These are phyloP conservation scores for Lycopodina hypogea DNA, from an alignment of 37 sponge, comb jelly and placozoan genomes.

Conservation along the genomic window DNA sequence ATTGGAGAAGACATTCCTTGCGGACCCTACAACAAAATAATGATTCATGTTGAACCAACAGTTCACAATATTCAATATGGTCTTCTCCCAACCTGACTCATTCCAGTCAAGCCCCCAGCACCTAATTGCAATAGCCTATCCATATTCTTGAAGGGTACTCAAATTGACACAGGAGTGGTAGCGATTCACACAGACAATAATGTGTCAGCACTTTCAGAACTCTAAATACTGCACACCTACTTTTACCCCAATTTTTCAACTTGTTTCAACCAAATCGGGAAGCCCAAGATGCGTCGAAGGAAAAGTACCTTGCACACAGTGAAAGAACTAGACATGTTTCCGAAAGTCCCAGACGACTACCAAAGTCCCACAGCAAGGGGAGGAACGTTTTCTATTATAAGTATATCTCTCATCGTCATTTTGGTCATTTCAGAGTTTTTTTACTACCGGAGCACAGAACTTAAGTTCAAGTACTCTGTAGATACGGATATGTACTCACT, in stretches of 20 bases:
- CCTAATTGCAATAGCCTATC: constrained; percentile 73
- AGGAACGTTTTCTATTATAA: constrained; percentile 71
- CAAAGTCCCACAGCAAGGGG: constrained; percentile 74
- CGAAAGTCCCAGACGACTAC: constrained; percentile 84
- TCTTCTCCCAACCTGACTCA: constrained; percentile 64
- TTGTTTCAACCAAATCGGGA: not conserved
- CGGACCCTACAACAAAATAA: constrained; percentile 44
- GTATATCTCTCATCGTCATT: constrained; percentile 66
- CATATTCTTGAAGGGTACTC: constrained; percentile 18
- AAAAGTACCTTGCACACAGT: constrained; percentile 49
- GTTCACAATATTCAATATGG: not conserved
- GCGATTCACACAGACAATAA: not conserved
- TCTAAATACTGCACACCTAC: constrained; percentile 12
- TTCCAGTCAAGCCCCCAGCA: constrained; percentile 68
- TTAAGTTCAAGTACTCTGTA: constrained; percentile 80
- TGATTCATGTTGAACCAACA: not conserved
- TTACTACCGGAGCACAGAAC: constrained; percentile 61
- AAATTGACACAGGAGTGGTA: not conserved
- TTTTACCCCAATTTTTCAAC: not conserved
- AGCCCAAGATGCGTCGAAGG: constrained; percentile 14
- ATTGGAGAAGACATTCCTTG: constrained; percentile 72
- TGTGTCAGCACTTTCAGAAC: not conserved
- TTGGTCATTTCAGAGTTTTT: constrained; percentile 80
- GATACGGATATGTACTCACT: constrained; percentile 67
- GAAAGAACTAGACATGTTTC: constrained; percentile 84